Evolutionary conservation across 2,888 invertebrate genomes (phyloP).

Genomic region (Herminia tarsipennalis): DNA sequence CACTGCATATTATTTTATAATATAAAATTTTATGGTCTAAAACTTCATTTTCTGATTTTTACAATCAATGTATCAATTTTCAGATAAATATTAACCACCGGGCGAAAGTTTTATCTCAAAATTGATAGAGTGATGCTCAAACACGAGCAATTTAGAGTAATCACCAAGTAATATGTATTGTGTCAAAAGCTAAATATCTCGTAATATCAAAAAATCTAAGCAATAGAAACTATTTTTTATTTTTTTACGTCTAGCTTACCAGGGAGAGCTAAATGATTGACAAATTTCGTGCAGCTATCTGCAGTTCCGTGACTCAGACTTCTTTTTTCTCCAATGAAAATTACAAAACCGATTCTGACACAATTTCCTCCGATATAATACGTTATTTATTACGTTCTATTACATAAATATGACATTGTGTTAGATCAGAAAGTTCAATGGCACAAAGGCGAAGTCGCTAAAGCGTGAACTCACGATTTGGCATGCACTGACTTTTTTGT

Average conservation of each 20-base stretch:
- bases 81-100: no score
- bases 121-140: no score
- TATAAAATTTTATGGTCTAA: no score
- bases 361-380: constrained; percentile 35
- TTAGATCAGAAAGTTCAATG: constrained; percentile 47
- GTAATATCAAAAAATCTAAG: no score
- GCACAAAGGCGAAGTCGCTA: constrained; percentile 31
- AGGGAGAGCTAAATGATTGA: constrained; percentile 20
- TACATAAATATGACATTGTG: constrained; percentile 48
- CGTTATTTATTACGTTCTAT: constrained; percentile 43
- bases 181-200: no score
- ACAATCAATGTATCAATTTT: no score
- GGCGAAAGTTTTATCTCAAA: no score
- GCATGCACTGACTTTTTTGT: constrained; percentile 18
- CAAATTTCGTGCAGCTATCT: constrained; percentile 28
- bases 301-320: constrained; percentile 10
- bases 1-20: no score
- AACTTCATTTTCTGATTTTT: no score
- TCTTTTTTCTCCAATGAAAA: constrained; percentile 27
- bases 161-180: no score
- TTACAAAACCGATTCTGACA: constrained; percentile 41
- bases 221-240: constrained; percentile 10
- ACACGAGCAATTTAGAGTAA: no score
- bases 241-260: no score
- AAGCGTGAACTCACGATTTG: constrained; percentile 31